Evolutionary conservation across 2,113 vertebrate species (phyloP).

Genomic region (Perca flavescens): DNA sequence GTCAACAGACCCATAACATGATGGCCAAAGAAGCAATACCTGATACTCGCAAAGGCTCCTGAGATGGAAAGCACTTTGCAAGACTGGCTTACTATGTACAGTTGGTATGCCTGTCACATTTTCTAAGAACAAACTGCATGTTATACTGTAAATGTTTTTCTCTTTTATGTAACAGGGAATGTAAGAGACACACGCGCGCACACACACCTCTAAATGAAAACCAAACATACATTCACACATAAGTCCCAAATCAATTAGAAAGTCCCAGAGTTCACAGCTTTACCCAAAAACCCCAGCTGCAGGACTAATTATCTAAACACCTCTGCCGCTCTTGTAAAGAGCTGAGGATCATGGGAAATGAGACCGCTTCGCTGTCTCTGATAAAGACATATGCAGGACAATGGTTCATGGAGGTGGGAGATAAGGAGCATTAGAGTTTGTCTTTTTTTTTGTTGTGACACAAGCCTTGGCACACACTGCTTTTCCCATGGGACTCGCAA

Average conservation of each 20-base stretch:
- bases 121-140: background rate
- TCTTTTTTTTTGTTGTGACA: constrained; percentile 65
- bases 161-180: background rate
- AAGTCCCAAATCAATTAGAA: constrained; percentile 77
- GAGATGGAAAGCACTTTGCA: background rate
- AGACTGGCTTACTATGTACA: background rate
- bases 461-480: constrained; percentile 75
- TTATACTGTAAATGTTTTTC: background rate
- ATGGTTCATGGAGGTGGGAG: constrained; percentile 31
- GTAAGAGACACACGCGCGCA: too few species aligned
- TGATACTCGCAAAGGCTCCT: too few species aligned
- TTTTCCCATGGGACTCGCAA: constrained; percentile 75
- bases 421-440: constrained; percentile 65
- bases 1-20: background rate
- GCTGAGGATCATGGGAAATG: constrained; percentile 71
- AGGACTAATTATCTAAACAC: constrained; percentile 72
- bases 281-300: constrained; percentile 58
- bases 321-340: constrained; percentile 35
- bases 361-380: constrained; percentile 23
- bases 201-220: constrained; percentile 61
- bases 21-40: background rate
- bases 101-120: background rate
- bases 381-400: constrained; percentile 53
- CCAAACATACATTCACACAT: constrained; percentile 60
- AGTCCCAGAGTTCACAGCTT: constrained; percentile 74